Conservation (phyloP, 2,113 vertebrate species). For the Heterotis niloticus region DNA sequence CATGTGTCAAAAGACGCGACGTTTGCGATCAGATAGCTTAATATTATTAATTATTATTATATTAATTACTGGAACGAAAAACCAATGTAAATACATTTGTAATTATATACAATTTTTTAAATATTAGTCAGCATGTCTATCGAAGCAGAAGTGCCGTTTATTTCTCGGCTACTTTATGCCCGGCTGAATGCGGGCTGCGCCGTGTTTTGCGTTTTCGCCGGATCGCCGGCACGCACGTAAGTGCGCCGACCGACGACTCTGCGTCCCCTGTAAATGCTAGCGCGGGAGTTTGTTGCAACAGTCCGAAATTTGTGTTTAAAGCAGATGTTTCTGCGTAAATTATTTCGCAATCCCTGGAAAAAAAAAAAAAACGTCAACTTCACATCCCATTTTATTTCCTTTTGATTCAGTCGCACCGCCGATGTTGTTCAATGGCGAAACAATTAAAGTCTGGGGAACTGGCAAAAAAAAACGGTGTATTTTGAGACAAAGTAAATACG, state of each 20-base stretch:
- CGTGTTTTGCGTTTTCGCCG: background rate
- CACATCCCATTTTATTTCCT: too few relatives aligned
- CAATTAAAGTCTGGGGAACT: too few relatives aligned
- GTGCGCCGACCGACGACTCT: background rate
- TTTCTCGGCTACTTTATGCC: background rate
- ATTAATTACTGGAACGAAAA: background rate
- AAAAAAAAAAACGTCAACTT: too few relatives aligned
- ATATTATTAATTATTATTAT: too few relatives aligned
- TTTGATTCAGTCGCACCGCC: too few relatives aligned
- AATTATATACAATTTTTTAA: background rate
- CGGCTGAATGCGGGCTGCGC: background rate
- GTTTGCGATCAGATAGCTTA: background rate
- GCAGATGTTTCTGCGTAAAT: too few relatives aligned
- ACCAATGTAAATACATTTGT: background rate
- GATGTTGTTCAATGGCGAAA: too few relatives aligned
- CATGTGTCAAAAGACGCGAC: background rate
- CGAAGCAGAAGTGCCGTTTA: background rate
- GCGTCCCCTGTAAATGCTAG: background rate
- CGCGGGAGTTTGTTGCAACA: too few relatives aligned
- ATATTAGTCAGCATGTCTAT: background rate
- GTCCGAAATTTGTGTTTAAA: too few relatives aligned
- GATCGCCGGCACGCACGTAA: background rate
- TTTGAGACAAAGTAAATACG: too few relatives aligned
- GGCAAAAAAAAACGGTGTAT: too few relatives aligned
- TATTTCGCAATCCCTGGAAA: too few relatives aligned